phyloP scores from a whole-genome alignment of 2,888 invertebrate species.

The Sarcophaga rosellei region DNA sequence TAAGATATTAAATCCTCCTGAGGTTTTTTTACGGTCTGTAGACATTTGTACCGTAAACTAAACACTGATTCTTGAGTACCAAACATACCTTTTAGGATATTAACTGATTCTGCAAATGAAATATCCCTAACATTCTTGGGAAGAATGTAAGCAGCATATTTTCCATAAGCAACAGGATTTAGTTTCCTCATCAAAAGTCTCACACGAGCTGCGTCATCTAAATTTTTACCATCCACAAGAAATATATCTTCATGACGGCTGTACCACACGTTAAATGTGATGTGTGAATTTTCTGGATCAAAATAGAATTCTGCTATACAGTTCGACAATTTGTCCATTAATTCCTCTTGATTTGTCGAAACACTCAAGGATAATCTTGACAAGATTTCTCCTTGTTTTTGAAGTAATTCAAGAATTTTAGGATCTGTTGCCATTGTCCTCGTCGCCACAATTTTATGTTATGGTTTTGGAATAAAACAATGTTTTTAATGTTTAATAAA shows the following conservation, averaged over 20 bases:
- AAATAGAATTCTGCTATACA: too few relatives aligned
- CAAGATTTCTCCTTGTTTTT: not conserved
- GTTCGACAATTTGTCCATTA: not conserved
- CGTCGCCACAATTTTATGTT: too few relatives aligned
- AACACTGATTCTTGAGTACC: too few relatives aligned
- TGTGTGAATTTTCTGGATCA: too few relatives aligned
- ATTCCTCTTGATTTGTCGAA: too few relatives aligned
- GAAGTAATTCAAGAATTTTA: not conserved
- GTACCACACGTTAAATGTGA: not conserved
- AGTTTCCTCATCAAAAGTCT: not conserved
- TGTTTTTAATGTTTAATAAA: too few relatives aligned
- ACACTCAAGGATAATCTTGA: not conserved
- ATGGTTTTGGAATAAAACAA: too few relatives aligned
- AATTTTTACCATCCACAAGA: slow-evolving; percentile 8
- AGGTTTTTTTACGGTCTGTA: too few relatives aligned
- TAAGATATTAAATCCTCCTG: too few relatives aligned
- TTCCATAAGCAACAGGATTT: slow-evolving; percentile 1
- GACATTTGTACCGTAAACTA: too few relatives aligned
- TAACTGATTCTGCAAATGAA: not conserved
- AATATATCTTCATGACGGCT: slow-evolving; percentile 7
- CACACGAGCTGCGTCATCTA: slow-evolving; percentile 8
- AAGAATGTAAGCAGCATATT: slow-evolving; percentile 12
- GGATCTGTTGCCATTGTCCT: not conserved
- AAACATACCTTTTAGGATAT: not conserved
- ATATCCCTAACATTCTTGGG: not conserved